Conservation (phyloP, 2,797 vertebrate genomes). For the Mus caroli region DNA sequence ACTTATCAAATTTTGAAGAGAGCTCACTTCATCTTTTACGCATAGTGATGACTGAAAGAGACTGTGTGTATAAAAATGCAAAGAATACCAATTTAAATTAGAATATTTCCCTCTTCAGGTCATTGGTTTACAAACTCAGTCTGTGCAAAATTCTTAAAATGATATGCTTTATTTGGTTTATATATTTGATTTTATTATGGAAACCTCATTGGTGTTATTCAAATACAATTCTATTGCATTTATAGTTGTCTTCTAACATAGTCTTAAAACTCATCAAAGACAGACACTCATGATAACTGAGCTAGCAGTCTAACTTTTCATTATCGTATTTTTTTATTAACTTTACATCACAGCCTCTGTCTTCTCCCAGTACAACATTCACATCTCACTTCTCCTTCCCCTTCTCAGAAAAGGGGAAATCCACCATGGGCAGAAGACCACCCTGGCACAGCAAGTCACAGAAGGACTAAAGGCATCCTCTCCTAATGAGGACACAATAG, state of each 20-base stretch:
- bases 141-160: neutral
- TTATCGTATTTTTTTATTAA: neutral
- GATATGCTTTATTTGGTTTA: neutral
- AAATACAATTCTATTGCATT: neutral
- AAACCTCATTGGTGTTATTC: neutral
- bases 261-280: neutral
- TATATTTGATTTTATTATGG: neutral
- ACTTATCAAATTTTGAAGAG: slow-evolving; percentile 28
- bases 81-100: neutral
- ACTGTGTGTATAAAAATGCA: neutral
- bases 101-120: neutral
- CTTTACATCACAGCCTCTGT: neutral
- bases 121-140: neutral
- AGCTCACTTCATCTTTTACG: neutral
- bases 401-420: neutral
- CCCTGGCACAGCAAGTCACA: neutral
- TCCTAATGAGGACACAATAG: neutral
- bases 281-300: neutral
- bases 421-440: neutral
- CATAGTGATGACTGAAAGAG: neutral
- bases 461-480: neutral
- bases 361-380: neutral
- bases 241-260: neutral
- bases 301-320: neutral
- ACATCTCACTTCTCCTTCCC: neutral